phyloP scores from a whole-genome alignment of 2,113 vertebrate species.

The Arenaria interpres region DNA sequence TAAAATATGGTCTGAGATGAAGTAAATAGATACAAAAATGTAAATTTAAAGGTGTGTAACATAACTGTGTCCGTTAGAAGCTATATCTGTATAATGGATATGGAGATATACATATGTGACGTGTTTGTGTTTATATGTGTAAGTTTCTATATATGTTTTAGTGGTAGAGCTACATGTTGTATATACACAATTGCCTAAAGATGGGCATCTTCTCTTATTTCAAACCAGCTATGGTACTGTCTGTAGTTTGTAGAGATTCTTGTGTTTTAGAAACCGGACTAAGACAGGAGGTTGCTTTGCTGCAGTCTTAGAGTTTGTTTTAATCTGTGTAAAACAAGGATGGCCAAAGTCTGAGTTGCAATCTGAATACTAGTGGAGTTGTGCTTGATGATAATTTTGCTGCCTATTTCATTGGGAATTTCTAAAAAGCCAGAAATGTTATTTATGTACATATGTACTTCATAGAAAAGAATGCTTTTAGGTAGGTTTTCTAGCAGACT shows the following conservation, averaged over 20 bases:
- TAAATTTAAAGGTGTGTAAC: background rate
- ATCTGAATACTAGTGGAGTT: background rate
- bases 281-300: background rate
- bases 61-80: background rate
- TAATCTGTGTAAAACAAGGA: background rate
- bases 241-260: background rate
- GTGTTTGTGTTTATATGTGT: background rate
- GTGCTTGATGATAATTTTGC: background rate
- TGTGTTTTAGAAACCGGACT: background rate
- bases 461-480: background rate
- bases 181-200: background rate
- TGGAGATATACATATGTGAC: background rate
- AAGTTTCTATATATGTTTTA: background rate
- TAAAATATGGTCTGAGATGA: background rate
- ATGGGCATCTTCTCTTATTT: background rate
- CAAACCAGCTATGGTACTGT: background rate
- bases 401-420: background rate
- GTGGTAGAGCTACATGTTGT: background rate
- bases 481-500: background rate
- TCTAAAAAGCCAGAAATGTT: background rate
- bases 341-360: background rate
- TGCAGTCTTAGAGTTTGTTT: background rate
- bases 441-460: background rate
- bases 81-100: background rate
- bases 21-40: background rate